A percentile compares a stretch with the other conserved stretches of the same genome.
Evolutionary conservation across 2,888 invertebrate genomes (phyloP).

Genomic region (Drosophila parthenogenetica): DNA sequence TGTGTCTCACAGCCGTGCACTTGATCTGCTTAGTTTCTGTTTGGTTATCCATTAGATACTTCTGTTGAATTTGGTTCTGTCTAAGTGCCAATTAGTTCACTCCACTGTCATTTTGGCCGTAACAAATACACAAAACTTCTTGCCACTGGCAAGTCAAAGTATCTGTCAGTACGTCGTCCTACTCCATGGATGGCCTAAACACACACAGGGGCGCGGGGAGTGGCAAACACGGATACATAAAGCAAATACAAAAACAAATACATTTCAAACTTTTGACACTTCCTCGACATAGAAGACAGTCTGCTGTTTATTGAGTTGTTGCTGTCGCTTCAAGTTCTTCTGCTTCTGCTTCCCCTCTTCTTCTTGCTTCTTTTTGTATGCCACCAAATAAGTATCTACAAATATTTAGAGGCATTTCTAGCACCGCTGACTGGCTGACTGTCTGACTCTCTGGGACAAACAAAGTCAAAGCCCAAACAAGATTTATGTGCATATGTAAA

Average conservation of each 20-base stretch:
- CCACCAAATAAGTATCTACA: slow-evolving; percentile 75
- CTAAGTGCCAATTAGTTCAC: slow-evolving; percentile 74
- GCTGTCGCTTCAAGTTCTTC: slow-evolving; percentile 52
- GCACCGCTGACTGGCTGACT: slow-evolving; percentile 8
- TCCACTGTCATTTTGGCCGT: slow-evolving; percentile 66
- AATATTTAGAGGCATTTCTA: slow-evolving; percentile 71
- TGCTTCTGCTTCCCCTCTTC: slow-evolving; percentile 10
- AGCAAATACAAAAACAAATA: slow-evolving; percentile 54
- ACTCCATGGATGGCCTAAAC: slow-evolving; percentile 19
- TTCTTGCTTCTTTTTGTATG: slow-evolving; percentile 44
- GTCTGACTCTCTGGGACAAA: slow-evolving; percentile 42
- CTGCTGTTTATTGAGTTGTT: slow-evolving; percentile 77
- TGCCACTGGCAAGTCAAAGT: slow-evolving; percentile 52
- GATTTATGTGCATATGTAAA: slow-evolving; percentile 79
- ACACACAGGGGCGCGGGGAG: background rate
- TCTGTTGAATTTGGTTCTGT: slow-evolving; percentile 4
- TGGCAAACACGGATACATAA: slow-evolving; percentile 28
- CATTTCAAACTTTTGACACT: slow-evolving; percentile 76
- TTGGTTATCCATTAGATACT: slow-evolving; percentile 52
- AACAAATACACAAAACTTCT: slow-evolving; percentile 60
- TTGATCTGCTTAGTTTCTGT: slow-evolving; percentile 23
- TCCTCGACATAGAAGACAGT: slow-evolving; percentile 58
- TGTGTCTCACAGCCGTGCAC: slow-evolving; percentile 27
- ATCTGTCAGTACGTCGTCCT: slow-evolving; percentile 31
- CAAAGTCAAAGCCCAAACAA: slow-evolving; percentile 73